Evolutionary conservation across 2,113 vertebrate species (phyloP).

Genomic region (Oryzias celebensis): DNA sequence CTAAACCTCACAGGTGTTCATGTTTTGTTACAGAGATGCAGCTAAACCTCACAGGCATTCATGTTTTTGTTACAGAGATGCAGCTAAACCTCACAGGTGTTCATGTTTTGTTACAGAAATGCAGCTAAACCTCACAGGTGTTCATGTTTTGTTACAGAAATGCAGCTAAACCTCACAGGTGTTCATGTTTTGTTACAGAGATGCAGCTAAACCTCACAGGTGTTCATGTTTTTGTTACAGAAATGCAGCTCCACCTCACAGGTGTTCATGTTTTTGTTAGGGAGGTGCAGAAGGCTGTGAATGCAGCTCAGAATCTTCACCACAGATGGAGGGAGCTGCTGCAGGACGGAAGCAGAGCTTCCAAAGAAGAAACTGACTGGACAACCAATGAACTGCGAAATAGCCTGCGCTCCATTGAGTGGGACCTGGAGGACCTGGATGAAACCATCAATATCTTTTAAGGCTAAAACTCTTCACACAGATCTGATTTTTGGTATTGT

Average conservation of each 20-base stretch:
- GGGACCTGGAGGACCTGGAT: constrained; percentile 97
- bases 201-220: too few species aligned
- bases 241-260: neutral
- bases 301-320: constrained; percentile 92
- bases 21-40: neutral
- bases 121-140: too few species aligned
- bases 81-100: too few species aligned
- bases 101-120: neutral
- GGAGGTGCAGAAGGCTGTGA: constrained; percentile 97
- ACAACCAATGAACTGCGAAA: constrained; percentile 98
- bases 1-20: too few species aligned
- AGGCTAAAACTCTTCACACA: too few species aligned
- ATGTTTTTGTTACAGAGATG: too few species aligned
- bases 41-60: too few species aligned
- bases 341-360: constrained; percentile 84
- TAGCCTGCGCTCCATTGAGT: constrained; percentile 95
- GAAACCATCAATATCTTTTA: constrained; percentile 98
- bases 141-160: too few species aligned
- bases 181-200: neutral
- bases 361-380: constrained; percentile 95
- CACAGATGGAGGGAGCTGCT: constrained; percentile 92
- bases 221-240: too few species aligned
- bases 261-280: constrained; percentile 58
- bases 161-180: too few species aligned
- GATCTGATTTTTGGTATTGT: too few species aligned